A percentile compares a stretch with the other conserved stretches of the same genome.
Conservation (phyloP, 1,140 invertebrate species). For the Leptinotarsa lineolata region DNA sequence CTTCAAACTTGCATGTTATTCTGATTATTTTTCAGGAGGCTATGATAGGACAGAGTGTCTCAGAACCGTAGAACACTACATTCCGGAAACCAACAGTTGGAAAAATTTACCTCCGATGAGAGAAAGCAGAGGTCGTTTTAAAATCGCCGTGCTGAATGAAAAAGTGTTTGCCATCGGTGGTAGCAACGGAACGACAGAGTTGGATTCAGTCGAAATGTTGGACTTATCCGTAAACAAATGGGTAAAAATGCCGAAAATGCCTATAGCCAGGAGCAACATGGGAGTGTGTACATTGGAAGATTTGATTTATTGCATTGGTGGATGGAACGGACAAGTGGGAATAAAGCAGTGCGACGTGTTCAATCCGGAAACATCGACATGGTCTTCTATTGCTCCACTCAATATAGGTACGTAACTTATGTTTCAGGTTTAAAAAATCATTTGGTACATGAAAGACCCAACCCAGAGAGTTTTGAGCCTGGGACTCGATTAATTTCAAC, state of each 20-base stretch:
- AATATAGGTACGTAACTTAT: conserved; percentile 60
- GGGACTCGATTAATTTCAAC: not conserved
- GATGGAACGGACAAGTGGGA: conserved; percentile 77
- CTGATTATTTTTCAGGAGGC: conserved; percentile 64
- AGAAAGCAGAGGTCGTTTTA: conserved; percentile 74
- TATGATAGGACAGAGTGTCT: conserved; percentile 86
- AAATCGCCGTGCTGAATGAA: conserved; percentile 68
- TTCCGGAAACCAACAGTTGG: conserved; percentile 73
- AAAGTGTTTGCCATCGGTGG: conserved; percentile 79
- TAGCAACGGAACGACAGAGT: conserved; percentile 75
- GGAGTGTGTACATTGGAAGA: conserved; percentile 73
- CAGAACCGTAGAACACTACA: conserved; percentile 74
- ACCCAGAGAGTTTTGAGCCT: not conserved
- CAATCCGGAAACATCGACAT: conserved; percentile 64
- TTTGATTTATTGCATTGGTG: conserved; percentile 80
- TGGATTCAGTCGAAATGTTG: conserved; percentile 71
- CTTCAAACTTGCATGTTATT: too few relatives aligned
- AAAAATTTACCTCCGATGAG: conserved; percentile 69
- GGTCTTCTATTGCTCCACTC: conserved; percentile 70
- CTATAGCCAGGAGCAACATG: conserved; percentile 70
- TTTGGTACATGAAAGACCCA: too few relatives aligned
- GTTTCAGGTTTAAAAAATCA: not conserved
- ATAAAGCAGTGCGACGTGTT: conserved; percentile 78
- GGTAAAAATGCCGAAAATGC: conserved; percentile 65
- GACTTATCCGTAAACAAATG: conserved; percentile 64